Percentiles rank a stretch among this genome's conserved stretches.
These are phyloP conservation scores for Olivierus martensii DNA, from an alignment of 1,140 invertebrate species.

Conservation along the genomic window DNA sequence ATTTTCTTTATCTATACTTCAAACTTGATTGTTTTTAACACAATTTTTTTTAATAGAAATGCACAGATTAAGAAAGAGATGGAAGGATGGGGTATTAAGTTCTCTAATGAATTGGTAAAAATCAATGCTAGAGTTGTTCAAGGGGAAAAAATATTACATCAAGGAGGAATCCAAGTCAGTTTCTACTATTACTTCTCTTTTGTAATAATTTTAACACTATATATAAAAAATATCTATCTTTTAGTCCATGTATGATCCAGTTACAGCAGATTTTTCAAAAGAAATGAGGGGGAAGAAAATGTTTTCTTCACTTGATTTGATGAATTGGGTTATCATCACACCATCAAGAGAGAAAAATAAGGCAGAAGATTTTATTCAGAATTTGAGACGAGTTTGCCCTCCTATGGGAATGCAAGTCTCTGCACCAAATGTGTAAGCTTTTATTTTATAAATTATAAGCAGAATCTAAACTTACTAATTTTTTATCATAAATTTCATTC, in stretches of 20 bases:
- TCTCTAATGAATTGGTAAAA: slow-evolving; percentile 28
- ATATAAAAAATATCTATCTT: slow-evolving; percentile 5
- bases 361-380: too few species aligned
- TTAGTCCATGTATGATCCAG: slow-evolving; percentile 19
- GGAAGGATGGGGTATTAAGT: slow-evolving; percentile 31
- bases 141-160: slow-evolving; percentile 9
- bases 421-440: too few species aligned
- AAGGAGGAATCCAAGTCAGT: slow-evolving; percentile 25
- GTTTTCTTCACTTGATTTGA: not conserved
- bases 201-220: slow-evolving; percentile 30
- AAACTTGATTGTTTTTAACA: too few species aligned
- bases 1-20: too few species aligned
- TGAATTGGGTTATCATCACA: slow-evolving; percentile 10
- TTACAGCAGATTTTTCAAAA: slow-evolving; percentile 11
- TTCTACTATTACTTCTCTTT: slow-evolving; percentile 24
- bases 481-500: too few species aligned
- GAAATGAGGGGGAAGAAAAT: slow-evolving; percentile 23
- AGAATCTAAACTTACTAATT: too few species aligned
- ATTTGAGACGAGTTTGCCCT: too few species aligned
- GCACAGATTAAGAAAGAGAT: slow-evolving; percentile 29
- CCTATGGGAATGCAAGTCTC: too few species aligned
- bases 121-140: slow-evolving; percentile 29
- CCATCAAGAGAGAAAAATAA: not conserved
- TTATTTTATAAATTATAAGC: too few species aligned
- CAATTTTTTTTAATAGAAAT: slow-evolving; percentile 14